A percentile compares a stretch with the other conserved stretches of the same genome.
phyloP scores from a whole-genome alignment of 1,140 invertebrate species.

The Dendrolimus punctatus region DNA sequence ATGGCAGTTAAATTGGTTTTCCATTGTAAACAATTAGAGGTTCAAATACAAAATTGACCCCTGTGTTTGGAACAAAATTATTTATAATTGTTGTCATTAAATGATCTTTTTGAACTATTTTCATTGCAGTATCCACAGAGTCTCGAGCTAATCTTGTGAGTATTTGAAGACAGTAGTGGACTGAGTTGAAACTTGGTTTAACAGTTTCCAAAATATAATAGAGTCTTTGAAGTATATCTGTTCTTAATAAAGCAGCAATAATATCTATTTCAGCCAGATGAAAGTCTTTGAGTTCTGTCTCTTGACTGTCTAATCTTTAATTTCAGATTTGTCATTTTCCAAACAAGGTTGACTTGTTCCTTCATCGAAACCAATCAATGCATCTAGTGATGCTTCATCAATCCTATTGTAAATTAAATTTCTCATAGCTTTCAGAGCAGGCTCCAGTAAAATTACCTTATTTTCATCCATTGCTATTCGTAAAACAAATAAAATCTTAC shows the following conservation, averaged over 20 bases:
- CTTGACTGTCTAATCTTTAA: slow-evolving; percentile 74
- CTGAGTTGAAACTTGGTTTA: slow-evolving; percentile 76
- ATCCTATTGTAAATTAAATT: slow-evolving; percentile 81
- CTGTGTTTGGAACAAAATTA: slow-evolving; percentile 73
- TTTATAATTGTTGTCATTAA: slow-evolving; percentile 73
- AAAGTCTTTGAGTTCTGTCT: slow-evolving; percentile 84
- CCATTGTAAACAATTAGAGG: slow-evolving; percentile 50
- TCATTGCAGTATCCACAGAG: slow-evolving; percentile 74
- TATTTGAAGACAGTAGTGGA: slow-evolving; percentile 80
- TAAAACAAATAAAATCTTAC: slow-evolving; percentile 84
- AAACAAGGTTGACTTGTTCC: slow-evolving; percentile 77
- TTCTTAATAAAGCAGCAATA: slow-evolving; percentile 80
- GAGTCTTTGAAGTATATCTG: slow-evolving; percentile 82
- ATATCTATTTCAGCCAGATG: slow-evolving; percentile 86
- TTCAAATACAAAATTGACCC: slow-evolving; percentile 43
- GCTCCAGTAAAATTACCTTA: slow-evolving; percentile 79
- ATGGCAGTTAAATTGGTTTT: slow-evolving; percentile 66
- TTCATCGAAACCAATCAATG: slow-evolving; percentile 78
- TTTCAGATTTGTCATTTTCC: slow-evolving; percentile 67
- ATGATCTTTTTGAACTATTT: slow-evolving; percentile 72
- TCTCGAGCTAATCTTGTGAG: slow-evolving; percentile 79
- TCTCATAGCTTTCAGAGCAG: slow-evolving; percentile 81
- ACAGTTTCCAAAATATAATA: slow-evolving; percentile 81
- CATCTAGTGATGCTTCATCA: slow-evolving; percentile 84
- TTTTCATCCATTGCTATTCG: slow-evolving; percentile 90